These are phyloP conservation scores for Drosophila conformis DNA, from an alignment of 2,888 invertebrate species.

Conservation along the genomic window DNA sequence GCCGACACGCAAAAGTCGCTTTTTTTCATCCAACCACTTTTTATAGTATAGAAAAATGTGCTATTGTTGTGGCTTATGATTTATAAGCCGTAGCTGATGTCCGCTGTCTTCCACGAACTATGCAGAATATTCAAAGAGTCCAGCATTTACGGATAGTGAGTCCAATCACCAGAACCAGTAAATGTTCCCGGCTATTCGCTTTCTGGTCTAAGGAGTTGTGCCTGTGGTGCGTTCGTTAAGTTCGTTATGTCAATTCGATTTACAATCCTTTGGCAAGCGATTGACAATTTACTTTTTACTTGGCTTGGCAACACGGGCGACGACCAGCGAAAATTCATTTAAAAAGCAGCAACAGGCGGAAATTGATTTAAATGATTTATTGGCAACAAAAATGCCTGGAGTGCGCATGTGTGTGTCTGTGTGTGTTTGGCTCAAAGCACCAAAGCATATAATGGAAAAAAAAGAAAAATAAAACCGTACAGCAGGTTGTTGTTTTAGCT, in stretches of 20 bases:
- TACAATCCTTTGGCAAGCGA: constrained; percentile 70
- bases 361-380: constrained; percentile 84
- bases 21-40: constrained; percentile 1
- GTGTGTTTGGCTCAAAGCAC: constrained; percentile 38
- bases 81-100: constrained; percentile 54
- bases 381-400: constrained; percentile 39
- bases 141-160: neutral
- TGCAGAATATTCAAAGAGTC: constrained; percentile 15
- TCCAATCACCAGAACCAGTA: constrained; percentile 5
- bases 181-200: constrained; percentile 14
- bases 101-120: constrained; percentile 47
- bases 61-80: constrained; percentile 70
- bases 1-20: constrained; percentile 29
- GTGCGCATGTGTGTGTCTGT: constrained; percentile 15
- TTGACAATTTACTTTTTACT: constrained; percentile 71
- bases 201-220: constrained; percentile 29
- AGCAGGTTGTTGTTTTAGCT: constrained; percentile 43
- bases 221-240: constrained; percentile 53
- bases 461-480: neutral
- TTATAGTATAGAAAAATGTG: constrained; percentile 35
- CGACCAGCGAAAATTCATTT: constrained; percentile 46
- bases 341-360: constrained; percentile 73
- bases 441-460: constrained; percentile 24
- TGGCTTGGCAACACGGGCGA: constrained; percentile 18
- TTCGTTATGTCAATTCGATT: constrained; percentile 80